Percentiles rank a stretch among this genome's conserved stretches.
Evolutionary conservation across 2,888 invertebrate species (phyloP).

Genomic region (Cataglyphis rosenhaueri): DNA sequence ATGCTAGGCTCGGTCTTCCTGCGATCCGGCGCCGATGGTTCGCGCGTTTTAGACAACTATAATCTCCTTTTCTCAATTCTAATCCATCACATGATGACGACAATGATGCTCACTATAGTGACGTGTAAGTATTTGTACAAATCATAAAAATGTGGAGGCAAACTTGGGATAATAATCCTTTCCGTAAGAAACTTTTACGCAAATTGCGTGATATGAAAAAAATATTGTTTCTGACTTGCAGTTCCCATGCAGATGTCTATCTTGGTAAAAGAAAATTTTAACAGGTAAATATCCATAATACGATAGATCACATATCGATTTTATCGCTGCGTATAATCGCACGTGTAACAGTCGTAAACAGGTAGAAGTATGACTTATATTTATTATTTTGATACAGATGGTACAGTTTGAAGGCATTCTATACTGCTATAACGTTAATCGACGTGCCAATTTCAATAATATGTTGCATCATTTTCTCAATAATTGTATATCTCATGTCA

Average conservation of each 20-base stretch:
- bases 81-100: conserved; percentile 97
- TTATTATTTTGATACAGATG: conserved; percentile 86
- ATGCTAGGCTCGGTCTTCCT: conserved; percentile 93
- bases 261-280: conserved; percentile 94
- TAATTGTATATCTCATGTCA: conserved; percentile 95
- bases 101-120: conserved; percentile 95
- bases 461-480: conserved; percentile 90
- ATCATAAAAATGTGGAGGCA: conserved; percentile 10
- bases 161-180: background rate
- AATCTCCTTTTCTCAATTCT: conserved; percentile 96
- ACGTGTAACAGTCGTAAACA: too few species aligned
- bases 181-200: background rate
- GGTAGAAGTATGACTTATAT: too few species aligned
- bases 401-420: conserved; percentile 95
- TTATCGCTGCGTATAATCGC: too few species aligned
- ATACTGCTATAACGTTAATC: conserved; percentile 90
- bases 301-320: too few species aligned
- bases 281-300: conserved; percentile 79
- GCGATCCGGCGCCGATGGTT: conserved; percentile 91
- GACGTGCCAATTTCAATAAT: conserved; percentile 93
- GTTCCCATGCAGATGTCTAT: conserved; percentile 94
- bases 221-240: conserved; percentile 79
- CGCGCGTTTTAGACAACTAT: conserved; percentile 93
- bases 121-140: conserved; percentile 89
- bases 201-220: background rate